phyloP scores from a whole-genome alignment of 2,113 vertebrate genomes.

The Ctenodactylus gundi region DNA sequence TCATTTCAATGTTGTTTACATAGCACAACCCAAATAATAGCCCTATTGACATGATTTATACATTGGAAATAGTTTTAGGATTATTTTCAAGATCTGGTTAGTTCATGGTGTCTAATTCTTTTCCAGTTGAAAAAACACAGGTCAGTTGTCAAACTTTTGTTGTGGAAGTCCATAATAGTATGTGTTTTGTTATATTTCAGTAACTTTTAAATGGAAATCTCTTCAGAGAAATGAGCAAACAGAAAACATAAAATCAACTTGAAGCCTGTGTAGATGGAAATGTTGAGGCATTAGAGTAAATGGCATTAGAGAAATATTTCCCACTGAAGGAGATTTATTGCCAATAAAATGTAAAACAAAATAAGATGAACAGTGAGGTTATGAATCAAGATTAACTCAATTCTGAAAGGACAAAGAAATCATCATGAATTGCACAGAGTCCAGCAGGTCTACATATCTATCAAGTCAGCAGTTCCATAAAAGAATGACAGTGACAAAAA shows the following conservation, averaged over 20 bases:
- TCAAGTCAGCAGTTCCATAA: background rate
- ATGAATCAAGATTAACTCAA: background rate
- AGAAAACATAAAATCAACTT: background rate
- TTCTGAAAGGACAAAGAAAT: background rate
- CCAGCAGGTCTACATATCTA: background rate
- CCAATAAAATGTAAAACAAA: background rate
- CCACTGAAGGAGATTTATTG: background rate
- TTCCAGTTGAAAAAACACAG: background rate
- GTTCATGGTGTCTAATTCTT: background rate
- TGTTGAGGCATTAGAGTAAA: background rate
- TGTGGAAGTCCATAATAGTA: background rate
- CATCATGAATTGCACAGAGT: background rate
- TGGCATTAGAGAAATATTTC: background rate
- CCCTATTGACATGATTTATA: background rate
- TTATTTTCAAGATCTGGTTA: background rate
- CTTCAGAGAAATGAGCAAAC: background rate
- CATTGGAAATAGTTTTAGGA: background rate
- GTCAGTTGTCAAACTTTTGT: background rate
- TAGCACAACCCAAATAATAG: background rate
- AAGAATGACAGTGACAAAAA: background rate
- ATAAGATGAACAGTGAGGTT: background rate
- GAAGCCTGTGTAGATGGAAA: background rate
- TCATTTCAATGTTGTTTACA: background rate
- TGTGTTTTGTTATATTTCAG: background rate
- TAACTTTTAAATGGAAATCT: background rate